Conservation (phyloP, 2,888 invertebrate genomes). For the Stenodera caucasica region DNA sequence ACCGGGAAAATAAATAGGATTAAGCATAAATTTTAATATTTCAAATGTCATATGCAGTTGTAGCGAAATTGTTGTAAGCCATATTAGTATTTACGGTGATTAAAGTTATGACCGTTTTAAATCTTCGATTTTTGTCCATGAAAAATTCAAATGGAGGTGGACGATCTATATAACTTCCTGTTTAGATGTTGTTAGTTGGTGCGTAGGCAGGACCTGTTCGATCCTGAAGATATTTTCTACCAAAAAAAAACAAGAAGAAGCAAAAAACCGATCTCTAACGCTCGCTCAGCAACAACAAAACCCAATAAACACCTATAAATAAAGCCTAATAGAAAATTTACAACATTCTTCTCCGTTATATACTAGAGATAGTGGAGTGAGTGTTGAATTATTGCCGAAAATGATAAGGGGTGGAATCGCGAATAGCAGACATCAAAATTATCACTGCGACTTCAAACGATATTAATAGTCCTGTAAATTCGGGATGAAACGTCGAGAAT, state of each 20-base stretch:
- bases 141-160: background rate
- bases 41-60: conserved; percentile 6
- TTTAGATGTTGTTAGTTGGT: background rate
- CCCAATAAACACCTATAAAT: background rate
- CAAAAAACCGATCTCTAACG: background rate
- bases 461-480: conserved; percentile 1
- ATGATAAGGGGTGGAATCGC: background rate
- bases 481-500: conserved; percentile 8
- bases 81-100: background rate
- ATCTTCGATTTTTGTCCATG: background rate
- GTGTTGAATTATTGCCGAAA: background rate
- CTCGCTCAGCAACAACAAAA: conserved; percentile 1
- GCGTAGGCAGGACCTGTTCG: conserved; percentile 9
- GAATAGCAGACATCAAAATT: background rate
- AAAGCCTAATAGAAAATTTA: conserved; percentile 2
- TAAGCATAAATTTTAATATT: conserved; percentile 21
- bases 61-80: background rate
- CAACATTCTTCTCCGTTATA: background rate
- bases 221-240: background rate
- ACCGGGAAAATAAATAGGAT: conserved; percentile 13
- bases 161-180: background rate
- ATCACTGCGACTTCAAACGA: background rate
- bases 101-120: background rate
- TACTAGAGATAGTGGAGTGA: too few species aligned
- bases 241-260: too few species aligned